Base-by-base conservation (phyloP, 2,113 vertebrate genomes). In the Euleptes europaea region DNA sequence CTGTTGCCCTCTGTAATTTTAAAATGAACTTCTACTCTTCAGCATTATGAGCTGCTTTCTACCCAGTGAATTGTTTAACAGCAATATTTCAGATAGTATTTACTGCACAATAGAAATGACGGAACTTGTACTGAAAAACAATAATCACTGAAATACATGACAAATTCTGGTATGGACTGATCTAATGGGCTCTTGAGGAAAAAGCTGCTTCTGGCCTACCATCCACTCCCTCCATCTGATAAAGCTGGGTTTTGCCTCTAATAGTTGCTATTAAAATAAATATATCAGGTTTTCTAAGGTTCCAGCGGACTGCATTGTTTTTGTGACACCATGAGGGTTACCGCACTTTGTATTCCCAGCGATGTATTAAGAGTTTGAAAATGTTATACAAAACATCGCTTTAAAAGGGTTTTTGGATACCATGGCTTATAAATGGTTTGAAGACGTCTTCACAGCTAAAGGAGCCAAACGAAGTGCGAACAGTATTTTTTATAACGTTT, bases 21-120 rank as follows among this genome's bases (percentile, higher is more conserved):
- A 23, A 33, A 60, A 86, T 17, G 17, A 90, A 44, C 7, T 88
- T 66, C 5, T 31, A 2, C 19, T 78, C 77, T 65, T 57, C 33
- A 67, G 38, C 65, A 40, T 28, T 14, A 70, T 1, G 5, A 23
- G 71, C 15, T 26, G 28, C 70, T 60, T 9, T 38, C n/a, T 47
- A 26, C 11, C n/a, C 57, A 49, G 44, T 26, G 35, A 88, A 13
- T n/a, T 63, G 42, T 69, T 33, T 14, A n/a, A 89, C 85, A 86
- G 26, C 33, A 40, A 44, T 89, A 73, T 42, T 69, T 51, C 65
- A 77, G 26, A 51, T 66, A 33, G 21, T 51, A 13, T 42, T 57
- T 40, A 51, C 33, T 69, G 75, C 19, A 44, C 12, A 69, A 23
- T 71, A 47, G 35, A 28, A 60, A 57, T 21, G 63, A 31, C 2